Evolutionary conservation across 2,888 invertebrate species (phyloP).

Genomic region (Folsomia manolachei): DNA sequence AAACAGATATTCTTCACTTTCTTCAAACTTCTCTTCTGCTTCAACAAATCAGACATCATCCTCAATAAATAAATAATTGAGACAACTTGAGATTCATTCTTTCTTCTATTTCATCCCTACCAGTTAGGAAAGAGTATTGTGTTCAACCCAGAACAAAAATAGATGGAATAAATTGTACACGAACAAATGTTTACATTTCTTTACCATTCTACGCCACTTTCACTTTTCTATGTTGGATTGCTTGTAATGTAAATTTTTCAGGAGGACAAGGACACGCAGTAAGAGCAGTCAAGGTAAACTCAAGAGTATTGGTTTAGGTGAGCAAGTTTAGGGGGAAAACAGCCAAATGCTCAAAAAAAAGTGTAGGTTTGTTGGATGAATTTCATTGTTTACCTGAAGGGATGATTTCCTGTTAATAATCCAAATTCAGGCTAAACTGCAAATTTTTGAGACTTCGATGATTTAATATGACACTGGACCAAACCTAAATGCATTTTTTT

Average conservation of each 20-base stretch:
- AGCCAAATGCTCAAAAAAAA: neutral
- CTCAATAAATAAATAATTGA: too few species aligned
- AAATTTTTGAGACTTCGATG: neutral
- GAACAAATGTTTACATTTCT: neutral
- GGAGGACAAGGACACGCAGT: neutral
- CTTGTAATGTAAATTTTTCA: conserved; percentile 7
- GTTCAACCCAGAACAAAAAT: neutral
- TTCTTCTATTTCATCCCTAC: too few species aligned
- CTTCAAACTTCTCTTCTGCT: too few species aligned
- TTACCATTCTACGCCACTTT: neutral
- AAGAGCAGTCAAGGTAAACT: neutral
- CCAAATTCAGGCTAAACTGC: neutral
- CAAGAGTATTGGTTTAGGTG: neutral
- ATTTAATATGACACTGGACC: neutral
- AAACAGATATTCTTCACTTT: too few species aligned
- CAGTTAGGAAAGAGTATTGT: too few species aligned
- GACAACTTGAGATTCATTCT: too few species aligned
- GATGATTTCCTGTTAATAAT: neutral
- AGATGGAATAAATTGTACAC: conserved; percentile 2
- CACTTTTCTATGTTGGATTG: neutral
- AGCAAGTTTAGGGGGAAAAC: neutral
- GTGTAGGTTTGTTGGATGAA: too few species aligned
- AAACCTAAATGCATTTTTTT: neutral
- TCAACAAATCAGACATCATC: too few species aligned
- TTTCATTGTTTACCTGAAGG: conserved; percentile 2